Percentiles rank a stretch among this genome's conserved stretches.
These are phyloP conservation scores for Aquatica leii DNA, from an alignment of 2,888 invertebrate genomes.

Conservation along the genomic window DNA sequence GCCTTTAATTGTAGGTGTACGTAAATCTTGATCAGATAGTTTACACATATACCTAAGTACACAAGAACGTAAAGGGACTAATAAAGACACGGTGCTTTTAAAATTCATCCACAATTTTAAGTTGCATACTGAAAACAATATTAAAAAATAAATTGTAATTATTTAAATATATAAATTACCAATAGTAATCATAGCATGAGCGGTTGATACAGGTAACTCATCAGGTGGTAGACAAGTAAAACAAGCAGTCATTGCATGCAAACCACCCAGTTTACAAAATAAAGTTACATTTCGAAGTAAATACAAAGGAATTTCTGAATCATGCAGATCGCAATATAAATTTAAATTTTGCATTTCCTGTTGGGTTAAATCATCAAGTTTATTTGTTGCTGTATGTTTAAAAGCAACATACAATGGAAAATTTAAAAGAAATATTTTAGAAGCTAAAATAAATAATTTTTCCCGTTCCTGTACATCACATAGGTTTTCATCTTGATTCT, in stretches of 20 bases:
- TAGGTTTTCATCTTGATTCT: conserved; percentile 54
- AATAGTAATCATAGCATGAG: conserved; percentile 90
- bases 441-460: conserved; percentile 85
- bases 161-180: conserved; percentile 49
- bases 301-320: conserved; percentile 91
- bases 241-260: conserved; percentile 86
- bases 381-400: conserved; percentile 82
- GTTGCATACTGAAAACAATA: conserved; percentile 74
- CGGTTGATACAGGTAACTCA: conserved; percentile 83
- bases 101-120: conserved; percentile 94
- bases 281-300: conserved; percentile 90
- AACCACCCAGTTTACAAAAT: conserved; percentile 91
- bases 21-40: conserved; percentile 88
- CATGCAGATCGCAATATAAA: conserved; percentile 90
- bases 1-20: conserved; percentile 86
- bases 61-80: conserved; percentile 86
- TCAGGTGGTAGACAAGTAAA: conserved; percentile 80
- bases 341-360: conserved; percentile 83
- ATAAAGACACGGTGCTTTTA: conserved; percentile 85
- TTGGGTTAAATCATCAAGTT: conserved; percentile 82
- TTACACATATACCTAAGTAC: conserved; percentile 94
- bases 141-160: background rate
- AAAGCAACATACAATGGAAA: conserved; percentile 89
- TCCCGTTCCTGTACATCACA: conserved; percentile 81
- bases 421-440: conserved; percentile 88